Conservation (phyloP, 2,113 vertebrate genomes). For the Barnardius zonarius region DNA sequence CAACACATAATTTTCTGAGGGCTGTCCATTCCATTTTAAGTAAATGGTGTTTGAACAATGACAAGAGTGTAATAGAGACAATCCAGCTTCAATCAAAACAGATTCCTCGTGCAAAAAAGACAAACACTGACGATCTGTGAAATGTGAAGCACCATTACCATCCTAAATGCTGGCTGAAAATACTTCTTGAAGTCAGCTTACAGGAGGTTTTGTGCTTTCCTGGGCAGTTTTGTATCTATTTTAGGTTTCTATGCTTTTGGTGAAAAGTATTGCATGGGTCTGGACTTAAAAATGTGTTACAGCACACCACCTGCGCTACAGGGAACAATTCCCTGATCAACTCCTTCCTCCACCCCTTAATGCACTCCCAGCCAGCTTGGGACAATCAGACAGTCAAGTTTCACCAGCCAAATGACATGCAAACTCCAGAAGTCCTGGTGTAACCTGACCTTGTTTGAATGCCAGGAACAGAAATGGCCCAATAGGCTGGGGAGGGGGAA, state of each 20-base stretch:
- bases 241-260: background rate
- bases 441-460: background rate
- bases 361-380: background rate
- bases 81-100: background rate
- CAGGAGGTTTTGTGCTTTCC: background rate
- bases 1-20: background rate
- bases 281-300: background rate
- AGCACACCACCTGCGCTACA: background rate
- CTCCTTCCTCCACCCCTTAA: background rate
- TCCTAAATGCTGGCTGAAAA: background rate
- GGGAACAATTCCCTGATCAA: background rate
- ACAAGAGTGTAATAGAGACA: background rate
- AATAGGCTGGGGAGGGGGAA: background rate
- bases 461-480: background rate
- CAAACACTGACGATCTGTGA: background rate
- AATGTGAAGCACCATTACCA: background rate
- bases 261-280: background rate
- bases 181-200: background rate
- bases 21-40: background rate
- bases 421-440: background rate
- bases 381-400: background rate
- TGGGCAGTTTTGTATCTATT: background rate
- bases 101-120: background rate
- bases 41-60: background rate
- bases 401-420: background rate